Conservation (phyloP, 2,888 invertebrate species). For the Tholera decimalis region DNA sequence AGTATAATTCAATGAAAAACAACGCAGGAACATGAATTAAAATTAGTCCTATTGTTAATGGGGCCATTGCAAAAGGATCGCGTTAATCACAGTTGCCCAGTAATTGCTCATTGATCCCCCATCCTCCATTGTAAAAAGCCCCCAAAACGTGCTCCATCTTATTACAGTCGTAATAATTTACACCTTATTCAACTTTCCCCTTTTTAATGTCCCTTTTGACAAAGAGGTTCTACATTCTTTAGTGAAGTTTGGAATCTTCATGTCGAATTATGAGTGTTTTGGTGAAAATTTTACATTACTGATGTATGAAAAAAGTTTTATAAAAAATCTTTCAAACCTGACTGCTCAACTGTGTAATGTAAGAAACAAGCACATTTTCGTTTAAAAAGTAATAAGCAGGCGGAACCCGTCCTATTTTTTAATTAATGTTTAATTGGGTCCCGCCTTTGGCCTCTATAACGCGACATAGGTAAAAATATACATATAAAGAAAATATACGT, state of each 20-base stretch:
- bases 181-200: slow-evolving; percentile 63
- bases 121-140: slow-evolving; percentile 56
- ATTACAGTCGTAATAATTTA: slow-evolving; percentile 67
- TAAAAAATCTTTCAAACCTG: no score
- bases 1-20: slow-evolving; percentile 40
- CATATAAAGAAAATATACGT: no score
- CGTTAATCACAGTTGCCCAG: slow-evolving; percentile 70
- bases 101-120: slow-evolving; percentile 69
- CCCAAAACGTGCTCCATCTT: slow-evolving; percentile 51
- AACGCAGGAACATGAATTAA: slow-evolving; percentile 63
- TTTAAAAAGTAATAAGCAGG: no score
- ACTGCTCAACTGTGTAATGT: no score
- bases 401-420: no score
- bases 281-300: background rate
- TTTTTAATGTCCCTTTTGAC: slow-evolving; percentile 38
- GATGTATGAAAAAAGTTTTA: no score
- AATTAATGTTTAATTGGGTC: no score
- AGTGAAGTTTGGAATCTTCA: slow-evolving; percentile 6
- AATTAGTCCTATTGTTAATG: slow-evolving; percentile 71
- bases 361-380: no score
- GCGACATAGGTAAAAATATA: no score
- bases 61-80: slow-evolving; percentile 63
- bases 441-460: no score
- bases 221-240: slow-evolving; percentile 32
- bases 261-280: no score